Percentiles rank a stretch among this genome's conserved stretches.
phyloP scores from a whole-genome alignment of 2,888 invertebrate species.

The Meteorus colon region DNA sequence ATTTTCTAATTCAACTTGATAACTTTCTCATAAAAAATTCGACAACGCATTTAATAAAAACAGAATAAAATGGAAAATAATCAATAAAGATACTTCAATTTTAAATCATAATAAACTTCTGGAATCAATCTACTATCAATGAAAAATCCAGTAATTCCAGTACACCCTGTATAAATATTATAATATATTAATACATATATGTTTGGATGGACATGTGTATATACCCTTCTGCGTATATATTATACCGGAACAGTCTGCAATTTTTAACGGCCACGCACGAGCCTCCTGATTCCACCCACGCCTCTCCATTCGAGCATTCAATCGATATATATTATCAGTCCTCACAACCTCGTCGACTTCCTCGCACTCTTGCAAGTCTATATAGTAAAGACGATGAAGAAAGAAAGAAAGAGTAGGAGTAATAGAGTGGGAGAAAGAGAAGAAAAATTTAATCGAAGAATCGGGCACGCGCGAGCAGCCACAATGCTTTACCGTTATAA shows the following conservation, averaged over 20 bases:
- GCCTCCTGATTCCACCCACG: slow-evolving; percentile 41
- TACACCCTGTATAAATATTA: slow-evolving; percentile 2
- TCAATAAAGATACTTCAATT: too few relatives aligned
- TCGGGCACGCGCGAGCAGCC: slow-evolving; percentile 43
- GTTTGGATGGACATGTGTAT: not conserved
- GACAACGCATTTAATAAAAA: too few relatives aligned
- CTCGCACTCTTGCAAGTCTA: slow-evolving; percentile 9
- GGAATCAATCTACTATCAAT: not conserved
- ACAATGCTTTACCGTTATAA: slow-evolving; percentile 48
- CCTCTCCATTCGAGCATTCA: slow-evolving; percentile 21
- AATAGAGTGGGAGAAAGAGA: not conserved
- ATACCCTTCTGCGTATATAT: slow-evolving; percentile 5
- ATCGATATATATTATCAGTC: slow-evolving; percentile 34
- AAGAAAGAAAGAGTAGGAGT: slow-evolving; percentile 9
- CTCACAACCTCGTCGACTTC: slow-evolving; percentile 24
- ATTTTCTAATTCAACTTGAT: too few relatives aligned
- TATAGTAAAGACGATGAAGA: slow-evolving; percentile 5
- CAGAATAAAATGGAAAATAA: too few relatives aligned
- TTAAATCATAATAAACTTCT: too few relatives aligned
- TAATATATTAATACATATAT: too few relatives aligned
- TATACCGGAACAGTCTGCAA: slow-evolving; percentile 35
- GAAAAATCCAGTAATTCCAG: not conserved
- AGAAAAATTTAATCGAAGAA: slow-evolving; percentile 38
- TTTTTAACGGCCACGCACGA: slow-evolving; percentile 45
- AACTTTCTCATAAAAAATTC: too few relatives aligned